phyloP scores from a whole-genome alignment of 2,113 vertebrate species.

The Aegithalos caudatus region DNA sequence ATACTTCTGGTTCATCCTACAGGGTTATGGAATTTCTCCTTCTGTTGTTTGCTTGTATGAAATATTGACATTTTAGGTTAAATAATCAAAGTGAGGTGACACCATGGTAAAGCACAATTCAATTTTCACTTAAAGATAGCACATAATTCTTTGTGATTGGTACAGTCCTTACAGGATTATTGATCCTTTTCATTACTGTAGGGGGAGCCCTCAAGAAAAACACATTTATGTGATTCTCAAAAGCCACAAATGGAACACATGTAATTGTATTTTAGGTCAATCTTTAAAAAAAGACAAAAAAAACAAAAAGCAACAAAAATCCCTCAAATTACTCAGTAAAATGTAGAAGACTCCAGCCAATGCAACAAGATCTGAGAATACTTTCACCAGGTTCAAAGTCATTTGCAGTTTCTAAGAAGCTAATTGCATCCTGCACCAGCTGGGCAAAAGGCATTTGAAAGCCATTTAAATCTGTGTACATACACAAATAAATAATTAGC shows the following conservation, averaged over 20 bases:
- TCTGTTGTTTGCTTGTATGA: constrained; percentile 55
- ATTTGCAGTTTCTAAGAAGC: constrained; percentile 42
- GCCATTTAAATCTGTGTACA: constrained; percentile 47
- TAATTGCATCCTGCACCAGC: constrained; percentile 51
- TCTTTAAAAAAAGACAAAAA: neutral
- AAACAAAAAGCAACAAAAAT: neutral
- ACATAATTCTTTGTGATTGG: constrained; percentile 71
- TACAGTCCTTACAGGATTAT: constrained; percentile 70
- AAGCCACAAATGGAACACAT: constrained; percentile 68
- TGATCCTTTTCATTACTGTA: constrained; percentile 73
- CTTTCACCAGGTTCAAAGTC: constrained; percentile 26
- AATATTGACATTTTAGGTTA: constrained; percentile 73
- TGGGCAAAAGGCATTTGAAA: constrained; percentile 56
- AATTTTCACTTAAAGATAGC: constrained; percentile 79
- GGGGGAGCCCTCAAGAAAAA: constrained; percentile 65
- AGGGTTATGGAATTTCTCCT: constrained; percentile 19
- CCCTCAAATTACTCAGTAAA: neutral
- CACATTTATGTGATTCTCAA: constrained; percentile 61
- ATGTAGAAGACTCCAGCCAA: neutral
- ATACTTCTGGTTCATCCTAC: constrained; percentile 38
- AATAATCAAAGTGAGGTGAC: constrained; percentile 75
- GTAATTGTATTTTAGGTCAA: constrained; percentile 61
- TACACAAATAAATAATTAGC: constrained; percentile 65
- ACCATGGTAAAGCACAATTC: constrained; percentile 74
- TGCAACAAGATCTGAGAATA: neutral